A percentile compares a stretch with the other conserved stretches of the same genome.
Evolutionary conservation across 1,140 invertebrate genomes (phyloP).

Genomic region (Drosophila mauritiana): DNA sequence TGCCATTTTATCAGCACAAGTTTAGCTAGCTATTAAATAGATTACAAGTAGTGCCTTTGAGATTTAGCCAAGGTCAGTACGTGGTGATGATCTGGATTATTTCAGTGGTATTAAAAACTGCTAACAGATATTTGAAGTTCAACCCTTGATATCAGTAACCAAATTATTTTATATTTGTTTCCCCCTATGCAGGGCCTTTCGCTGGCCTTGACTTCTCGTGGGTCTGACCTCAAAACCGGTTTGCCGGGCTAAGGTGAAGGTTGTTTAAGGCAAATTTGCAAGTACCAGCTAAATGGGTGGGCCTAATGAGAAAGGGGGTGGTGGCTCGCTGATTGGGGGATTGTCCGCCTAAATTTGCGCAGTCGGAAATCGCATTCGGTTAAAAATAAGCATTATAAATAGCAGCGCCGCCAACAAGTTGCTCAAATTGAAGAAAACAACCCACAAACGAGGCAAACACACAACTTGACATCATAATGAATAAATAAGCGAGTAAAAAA

Average conservation of each 20-base stretch:
- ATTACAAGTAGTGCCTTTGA: not conserved
- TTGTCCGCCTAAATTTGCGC: conserved; percentile 26
- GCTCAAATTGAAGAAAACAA: conserved; percentile 40
- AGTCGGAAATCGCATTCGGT: conserved; percentile 42
- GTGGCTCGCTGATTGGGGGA: conserved; percentile 7
- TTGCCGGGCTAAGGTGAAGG: conserved; percentile 20
- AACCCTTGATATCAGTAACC: not conserved
- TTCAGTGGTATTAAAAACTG: not conserved
- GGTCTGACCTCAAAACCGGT: not conserved
- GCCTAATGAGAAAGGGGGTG: conserved; percentile 1
- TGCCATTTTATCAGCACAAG: not conserved
- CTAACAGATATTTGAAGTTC: too few relatives aligned
- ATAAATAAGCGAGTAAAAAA: conserved; percentile 40
- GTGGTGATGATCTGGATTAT: not conserved
- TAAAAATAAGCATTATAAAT: conserved; percentile 58
- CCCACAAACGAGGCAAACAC: conserved; percentile 3
- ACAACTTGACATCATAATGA: conserved; percentile 24
- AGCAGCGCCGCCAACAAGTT: conserved; percentile 13
- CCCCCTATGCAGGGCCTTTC: not conserved
- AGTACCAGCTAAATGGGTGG: not conserved
- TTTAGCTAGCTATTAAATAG: not conserved
- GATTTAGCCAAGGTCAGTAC: not conserved
- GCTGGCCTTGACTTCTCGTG: not conserved
- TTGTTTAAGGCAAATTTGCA: not conserved
- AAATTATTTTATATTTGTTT: not conserved